Percentiles rank a stretch among this genome's conserved stretches.
phyloP scores from a whole-genome alignment of 2,888 invertebrate species.

The Cantharis rufa region DNA sequence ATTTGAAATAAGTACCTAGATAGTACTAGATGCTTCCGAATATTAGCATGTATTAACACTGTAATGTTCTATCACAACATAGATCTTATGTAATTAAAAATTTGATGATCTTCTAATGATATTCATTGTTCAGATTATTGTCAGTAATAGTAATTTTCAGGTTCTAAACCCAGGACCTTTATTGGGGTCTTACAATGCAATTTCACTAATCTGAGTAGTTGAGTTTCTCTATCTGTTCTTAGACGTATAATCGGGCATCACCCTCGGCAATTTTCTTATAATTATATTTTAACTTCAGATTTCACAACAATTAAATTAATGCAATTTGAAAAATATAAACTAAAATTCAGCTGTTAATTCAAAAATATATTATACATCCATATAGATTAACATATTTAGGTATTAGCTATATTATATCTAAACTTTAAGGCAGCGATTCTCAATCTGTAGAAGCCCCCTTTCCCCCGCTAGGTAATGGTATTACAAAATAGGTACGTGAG shows the following conservation, averaged over 20 bases:
- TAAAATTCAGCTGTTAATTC: neutral
- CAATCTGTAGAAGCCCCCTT: too few relatives aligned
- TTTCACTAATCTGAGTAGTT: conserved; percentile 34
- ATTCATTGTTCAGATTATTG: conserved; percentile 28
- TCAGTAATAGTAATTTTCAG: conserved; percentile 36
- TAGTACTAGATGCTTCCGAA: too few relatives aligned
- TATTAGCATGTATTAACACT: neutral
- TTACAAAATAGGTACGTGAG: too few relatives aligned
- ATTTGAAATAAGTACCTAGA: too few relatives aligned
- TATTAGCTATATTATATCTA: too few relatives aligned
- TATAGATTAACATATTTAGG: too few relatives aligned
- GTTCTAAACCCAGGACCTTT: conserved; percentile 35
- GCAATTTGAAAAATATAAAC: neutral
- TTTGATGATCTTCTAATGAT: conserved; percentile 24
- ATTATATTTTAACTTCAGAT: conserved; percentile 12
- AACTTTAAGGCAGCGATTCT: too few relatives aligned
- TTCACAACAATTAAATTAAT: neutral
- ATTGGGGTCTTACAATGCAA: conserved; percentile 31
- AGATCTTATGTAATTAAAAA: conserved; percentile 1
- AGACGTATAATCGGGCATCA: conserved; percentile 28
- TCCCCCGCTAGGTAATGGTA: too few relatives aligned
- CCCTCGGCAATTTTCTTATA: conserved; percentile 18
- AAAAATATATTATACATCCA: neutral
- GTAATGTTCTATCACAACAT: neutral
- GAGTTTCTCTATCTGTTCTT: conserved; percentile 35